Conservation (phyloP, 2,113 vertebrate species). For the Sander lucioperca region DNA sequence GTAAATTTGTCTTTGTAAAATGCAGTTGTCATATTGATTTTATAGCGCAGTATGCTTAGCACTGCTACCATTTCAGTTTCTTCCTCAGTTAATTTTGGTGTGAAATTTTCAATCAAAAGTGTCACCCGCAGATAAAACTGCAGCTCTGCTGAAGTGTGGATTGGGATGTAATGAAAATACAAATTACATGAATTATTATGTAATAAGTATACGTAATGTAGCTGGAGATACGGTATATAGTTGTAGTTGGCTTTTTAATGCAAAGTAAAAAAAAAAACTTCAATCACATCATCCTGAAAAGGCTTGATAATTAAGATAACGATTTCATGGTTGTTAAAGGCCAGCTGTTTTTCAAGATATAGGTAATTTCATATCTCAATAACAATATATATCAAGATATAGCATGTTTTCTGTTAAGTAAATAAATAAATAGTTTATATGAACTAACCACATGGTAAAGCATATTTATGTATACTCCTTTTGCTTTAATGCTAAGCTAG, state of each 20-base stretch:
- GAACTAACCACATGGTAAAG: too few species aligned
- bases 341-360: background rate
- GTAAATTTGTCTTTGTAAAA: slow-evolving; percentile 41
- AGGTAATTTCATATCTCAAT: too few species aligned
- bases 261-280: background rate
- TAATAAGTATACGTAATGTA: slow-evolving; percentile 32
- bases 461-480: background rate
- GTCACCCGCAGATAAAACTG: slow-evolving; percentile 32
- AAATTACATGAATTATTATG: slow-evolving; percentile 47
- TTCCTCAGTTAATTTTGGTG: slow-evolving; percentile 17
- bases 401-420: too few species aligned
- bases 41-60: slow-evolving; percentile 13
- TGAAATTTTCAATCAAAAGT: slow-evolving; percentile 15
- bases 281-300: background rate
- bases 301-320: background rate
- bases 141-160: slow-evolving; percentile 13
- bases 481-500: background rate
- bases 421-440: too few species aligned
- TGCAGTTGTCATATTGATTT: slow-evolving; percentile 48
- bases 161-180: slow-evolving; percentile 50
- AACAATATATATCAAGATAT: too few species aligned
- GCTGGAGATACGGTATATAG: slow-evolving; percentile 40
- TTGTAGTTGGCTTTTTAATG: slow-evolving; percentile 27
- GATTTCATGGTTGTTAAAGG: slow-evolving; percentile 6
- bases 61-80: slow-evolving; percentile 16